Evolutionary conservation across 2,113 vertebrate species (phyloP), one percentile per base, ranked within the genome.

Genomic region (Etia nguti): DNA sequence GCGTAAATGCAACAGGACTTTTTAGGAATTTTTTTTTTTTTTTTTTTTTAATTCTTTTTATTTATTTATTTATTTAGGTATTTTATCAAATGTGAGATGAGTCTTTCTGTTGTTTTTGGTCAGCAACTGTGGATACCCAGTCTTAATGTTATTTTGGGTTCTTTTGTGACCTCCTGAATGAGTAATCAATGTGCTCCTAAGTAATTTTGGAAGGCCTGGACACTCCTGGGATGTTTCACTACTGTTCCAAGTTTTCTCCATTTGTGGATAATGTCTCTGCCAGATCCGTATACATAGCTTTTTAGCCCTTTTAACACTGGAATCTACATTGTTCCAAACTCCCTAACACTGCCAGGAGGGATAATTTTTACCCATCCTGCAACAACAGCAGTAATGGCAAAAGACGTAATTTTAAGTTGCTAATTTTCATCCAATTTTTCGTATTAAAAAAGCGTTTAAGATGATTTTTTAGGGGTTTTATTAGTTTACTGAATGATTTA

Each of bases 11-110:
- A 70, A 70, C n/a, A 70, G 65, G 65, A 26, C 22, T 70, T 24
- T 22, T 41, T 68, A 38, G 10, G 11, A 65, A 8, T 60, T 18
- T 0, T 2, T 6, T 24, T 7, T 60, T 18, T 0, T 2, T 6
- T 24, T 7, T 4, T 2, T 2, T 13, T 4, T 22, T 1, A 41
- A 43, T 43, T 43, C 4, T 11, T 55, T 12, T 54, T 3, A 22
- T 22, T 22, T 0, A 11, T 22, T 52, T 0, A 20, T 52, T 9
- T 31, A 2, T 41, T 41, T 46, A 2, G 16, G 20, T 3, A 0
- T 34, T 34, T 38, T 2, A 38, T 11, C 11, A 68, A 68, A 41
- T 68, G 36, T 22, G 62, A 24, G n/a, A 24, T 41, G 1, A 43
- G 65, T 41, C 31, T 62, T 22, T 70, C 36, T 2, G 36, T 70